Percentiles rank a stretch among this genome's conserved stretches.
These are phyloP conservation scores for Anoplolepis gracilipes DNA, from an alignment of 1,140 invertebrate genomes.

Conservation along the genomic window DNA sequence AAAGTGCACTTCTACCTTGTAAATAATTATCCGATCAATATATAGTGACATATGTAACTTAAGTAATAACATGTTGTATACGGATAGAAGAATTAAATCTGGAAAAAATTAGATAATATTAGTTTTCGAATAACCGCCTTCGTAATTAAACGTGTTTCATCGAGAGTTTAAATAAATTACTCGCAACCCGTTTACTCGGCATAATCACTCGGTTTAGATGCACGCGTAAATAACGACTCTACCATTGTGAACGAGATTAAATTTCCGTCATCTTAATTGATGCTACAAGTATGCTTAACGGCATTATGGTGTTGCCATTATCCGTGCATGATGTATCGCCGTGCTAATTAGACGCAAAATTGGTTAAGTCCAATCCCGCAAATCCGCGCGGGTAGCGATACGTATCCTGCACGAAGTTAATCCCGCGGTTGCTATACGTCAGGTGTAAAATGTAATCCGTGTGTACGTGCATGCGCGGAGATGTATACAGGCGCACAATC, in stretches of 20 bases:
- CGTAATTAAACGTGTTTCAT: not conserved
- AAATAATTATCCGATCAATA: constrained; percentile 6
- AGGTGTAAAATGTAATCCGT: constrained; percentile 64
- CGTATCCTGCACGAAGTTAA: constrained; percentile 67
- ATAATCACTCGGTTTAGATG: constrained; percentile 19
- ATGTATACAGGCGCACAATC: constrained; percentile 30
- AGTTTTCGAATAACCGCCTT: not conserved
- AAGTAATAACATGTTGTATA: not conserved
- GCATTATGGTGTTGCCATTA: constrained; percentile 70
- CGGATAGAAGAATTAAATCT: no score
- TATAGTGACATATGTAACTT: not conserved
- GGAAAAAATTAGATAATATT: not conserved
- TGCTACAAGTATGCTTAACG: constrained; percentile 54
- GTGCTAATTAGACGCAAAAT: constrained; percentile 74
- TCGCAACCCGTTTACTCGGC: not conserved
- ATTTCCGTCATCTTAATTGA: constrained; percentile 65
- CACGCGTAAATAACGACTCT: constrained; percentile 18
- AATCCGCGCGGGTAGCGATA: constrained; percentile 57
- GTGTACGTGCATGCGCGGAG: constrained; percentile 20
- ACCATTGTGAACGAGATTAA: constrained; percentile 58
- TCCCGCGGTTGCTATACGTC: constrained; percentile 62
- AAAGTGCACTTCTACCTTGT: not conserved
- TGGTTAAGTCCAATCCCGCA: constrained; percentile 69
- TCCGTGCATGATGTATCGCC: constrained; percentile 53
- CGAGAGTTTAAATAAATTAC: constrained; percentile 10